Base-by-base conservation (phyloP, 1,140 invertebrate genomes). In the Steinernema feltiae region DNA sequence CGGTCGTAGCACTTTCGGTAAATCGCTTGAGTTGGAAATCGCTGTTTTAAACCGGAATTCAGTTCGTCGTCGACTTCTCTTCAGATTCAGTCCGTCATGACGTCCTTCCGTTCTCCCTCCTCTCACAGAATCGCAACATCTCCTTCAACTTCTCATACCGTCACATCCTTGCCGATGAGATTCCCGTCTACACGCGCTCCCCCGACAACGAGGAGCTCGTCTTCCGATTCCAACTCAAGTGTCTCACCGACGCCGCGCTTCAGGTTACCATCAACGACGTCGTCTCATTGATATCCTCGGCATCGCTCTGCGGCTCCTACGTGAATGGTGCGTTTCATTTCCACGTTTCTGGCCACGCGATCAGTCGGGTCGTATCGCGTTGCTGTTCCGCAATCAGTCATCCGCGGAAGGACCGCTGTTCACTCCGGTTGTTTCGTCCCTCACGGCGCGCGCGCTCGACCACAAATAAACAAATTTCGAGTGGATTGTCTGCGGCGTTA, bases 231-330 rank as follows among this genome's bases (percentile, higher is more conserved):
- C 53, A 27, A 3, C 53, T 63, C 53, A 15, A 27, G 15, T 63
- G 53, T 21, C 12, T 63, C 53, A 63, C 53, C 53, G 53, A 63
- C 53, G 53, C 53, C 12, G 53, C 53, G 53, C 53, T 63, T 21
- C 53, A 63, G 53, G 24, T 63, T 21, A 3, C 3, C 53, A 21
- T 63, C 53, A 63, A 63, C 53, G 53, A 63, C 53, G 7, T n/a
- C 15, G 7, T 21, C 12, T 15, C 7, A 7, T 3, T 63, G 15
- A 27, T 63, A 7, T 63, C 53, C 53, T 63, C 53, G 12, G 7
- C 53, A 3, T 63, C 53, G 15, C 24, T 63, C 53, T 63, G 53
- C 53, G 53, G 7, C 7, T n/a, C 15, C 53, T 21, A 63, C 53
- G 2, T 63, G 3, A 63, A 63, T 21, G 53, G 53, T 63, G 15